Base-by-base conservation (phyloP, 2,113 vertebrate species). In the rabbit (Oryctolagus cuniculus) region DNA sequence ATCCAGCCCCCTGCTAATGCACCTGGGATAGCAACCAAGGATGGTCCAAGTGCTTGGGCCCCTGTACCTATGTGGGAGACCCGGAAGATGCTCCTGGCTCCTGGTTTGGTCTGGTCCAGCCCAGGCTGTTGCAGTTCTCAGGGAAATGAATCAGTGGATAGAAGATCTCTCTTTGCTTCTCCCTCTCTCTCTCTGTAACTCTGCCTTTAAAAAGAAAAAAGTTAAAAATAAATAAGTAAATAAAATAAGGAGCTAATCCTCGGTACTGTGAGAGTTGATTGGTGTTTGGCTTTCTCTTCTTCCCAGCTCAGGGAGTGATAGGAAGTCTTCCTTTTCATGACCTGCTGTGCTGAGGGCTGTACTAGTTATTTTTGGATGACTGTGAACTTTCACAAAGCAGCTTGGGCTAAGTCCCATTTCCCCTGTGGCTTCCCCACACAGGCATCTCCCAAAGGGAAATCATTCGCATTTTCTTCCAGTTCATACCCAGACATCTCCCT, bases 311-410 rank as follows among this genome's bases (percentile, higher is more conserved):
- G 31, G 34, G 22, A 34, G 25, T 93, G 89, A 27, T 61, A 89
- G 24, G 27, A 69, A 90, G 85, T 75, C 44, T 24, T 51, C 31
- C 81, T 81, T 79, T 67, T 63, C 7, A 2, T 93, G 83, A 83
- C 49, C 91, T 87, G 36, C n/a, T 81, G 36, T 67, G 44, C 51
- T 58, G 66, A 90, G 73, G 82, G 3, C 15, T 91, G 83, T 67
- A 29, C 87, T 74, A 75, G 90, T 75, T 96, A 75, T 93, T 96
- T 96, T 87, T 29, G 29, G 82, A 72, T 87, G 34, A 90, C 51
- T 6, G 0, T 92, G 58, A 92, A 87, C 73, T 74, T 79, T 93
- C 29, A 74, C 72, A 74, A 34, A 90, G 34, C 36, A 55, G 25
- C 70, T 84, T 63, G 1, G 34, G 49, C 36, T 75, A n/a, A 75